Base-by-base conservation (phyloP, 2,797 vertebrate genomes). In the Luscinia megarhynchos region DNA sequence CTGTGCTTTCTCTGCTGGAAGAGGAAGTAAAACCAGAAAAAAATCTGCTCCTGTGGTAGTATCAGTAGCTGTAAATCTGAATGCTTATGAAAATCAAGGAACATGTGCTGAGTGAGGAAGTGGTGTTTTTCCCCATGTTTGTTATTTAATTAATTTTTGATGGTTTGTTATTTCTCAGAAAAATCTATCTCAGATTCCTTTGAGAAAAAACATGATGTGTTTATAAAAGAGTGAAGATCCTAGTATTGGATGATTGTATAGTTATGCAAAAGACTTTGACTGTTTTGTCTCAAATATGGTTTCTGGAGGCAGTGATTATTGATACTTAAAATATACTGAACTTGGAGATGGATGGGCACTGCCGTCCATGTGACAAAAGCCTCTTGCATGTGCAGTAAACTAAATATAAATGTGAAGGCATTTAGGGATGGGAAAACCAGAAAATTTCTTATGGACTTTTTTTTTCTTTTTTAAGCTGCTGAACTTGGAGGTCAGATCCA, bases 231-330 rank as follows among this genome's bases (percentile, higher is more conserved):
- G 7, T 51, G 62, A 77, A 68, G 66, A 51, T 43, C 32, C 32
- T 21, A 8, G 32, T 55, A 73, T 50, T 50, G 81, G 17, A 29
- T 67, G n/a, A 10, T 46, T 70, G 30, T 68, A 46, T 66, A 66
- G 51, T 55, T 54, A 57, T 23, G 4, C 53, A 78, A 59, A 62
- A 72, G 46, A 27, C 55, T 58, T 85, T 58, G 36, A 24, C 92
- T 76, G 53, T 54, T 96, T 86, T 93, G 64, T 86, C 54, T 94
- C 78, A 79, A 90, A 91, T 88, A 72, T 64, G 8, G 12, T 89
- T 91, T 96, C 51, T 92, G 81, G 74, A 93, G 72, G 36, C 57
- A 93, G 43, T 77, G 80, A 61, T 51, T 57, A 77, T 5, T 75
- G 45, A 80, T 55, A n/a, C 27, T 89, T 83, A 77, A 84, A 87